These are phyloP conservation scores for Acronicta alni DNA, from an alignment of 2,888 invertebrate genomes.

Conservation along the genomic window DNA sequence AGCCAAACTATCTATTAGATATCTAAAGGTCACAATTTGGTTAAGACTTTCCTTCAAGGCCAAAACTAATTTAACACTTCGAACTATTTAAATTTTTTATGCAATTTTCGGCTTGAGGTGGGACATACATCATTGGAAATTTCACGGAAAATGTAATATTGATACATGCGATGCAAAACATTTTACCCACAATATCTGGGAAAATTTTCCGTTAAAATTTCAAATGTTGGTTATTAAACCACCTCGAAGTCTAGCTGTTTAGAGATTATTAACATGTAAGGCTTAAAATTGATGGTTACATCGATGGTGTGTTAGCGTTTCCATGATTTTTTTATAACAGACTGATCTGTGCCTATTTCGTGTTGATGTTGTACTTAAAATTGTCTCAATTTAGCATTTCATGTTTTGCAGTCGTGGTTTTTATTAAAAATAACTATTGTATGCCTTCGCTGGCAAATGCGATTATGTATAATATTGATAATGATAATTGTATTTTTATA, in stretches of 20 bases:
- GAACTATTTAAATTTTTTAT: slow-evolving; percentile 41
- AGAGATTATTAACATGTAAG: slow-evolving; percentile 57
- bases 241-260: slow-evolving; percentile 40
- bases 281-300: slow-evolving; percentile 57
- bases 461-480: slow-evolving; percentile 81
- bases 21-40: slow-evolving; percentile 56
- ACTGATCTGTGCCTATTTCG: slow-evolving; percentile 78
- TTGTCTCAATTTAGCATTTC: slow-evolving; percentile 68
- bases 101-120: slow-evolving; percentile 41
- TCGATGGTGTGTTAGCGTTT: slow-evolving; percentile 56
- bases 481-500: slow-evolving; percentile 87
- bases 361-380: slow-evolving; percentile 80
- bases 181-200: neutral
- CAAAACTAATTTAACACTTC: slow-evolving; percentile 52
- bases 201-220: neutral
- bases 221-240: slow-evolving; percentile 3
- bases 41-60: slow-evolving; percentile 53
- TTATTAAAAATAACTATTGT: slow-evolving; percentile 73
- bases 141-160: neutral
- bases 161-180: neutral
- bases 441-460: slow-evolving; percentile 79
- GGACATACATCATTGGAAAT: neutral
- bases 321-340: slow-evolving; percentile 58
- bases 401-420: slow-evolving; percentile 75
- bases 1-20: slow-evolving; percentile 50